Base-by-base conservation (phyloP, 2,888 invertebrate genomes). In the Lepidonotus clava region DNA sequence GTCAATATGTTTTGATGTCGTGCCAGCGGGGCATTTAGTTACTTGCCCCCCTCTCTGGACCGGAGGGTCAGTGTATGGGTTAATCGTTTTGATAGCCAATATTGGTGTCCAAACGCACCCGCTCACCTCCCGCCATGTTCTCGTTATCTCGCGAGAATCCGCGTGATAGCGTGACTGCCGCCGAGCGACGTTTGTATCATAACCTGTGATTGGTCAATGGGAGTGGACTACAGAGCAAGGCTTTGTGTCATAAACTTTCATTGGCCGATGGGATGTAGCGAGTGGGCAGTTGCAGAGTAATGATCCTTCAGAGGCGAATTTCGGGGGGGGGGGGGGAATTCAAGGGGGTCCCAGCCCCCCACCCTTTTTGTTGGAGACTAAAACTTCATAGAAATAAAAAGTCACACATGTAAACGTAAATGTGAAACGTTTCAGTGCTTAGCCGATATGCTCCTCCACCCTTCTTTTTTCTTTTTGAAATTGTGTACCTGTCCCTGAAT, bases 81-180 rank as follows among this genome's bases (percentile, higher is more conserved):
- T 80, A 80, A 80, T 80, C 46, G 80, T 80, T 80, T 80, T 80
- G 80, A 80, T 80, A 80, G 80, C 80, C 80, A 80, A 46, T 80
- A 80, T 80, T 51, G 51, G 80, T 46, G 80, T 51, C 71, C 71
- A 38, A 51, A 80, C 46, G 80, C 51, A 80, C 80, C 80, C 41
- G 80, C 14, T 46, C 41, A 80, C 80, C 80, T 66, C 80, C 46
- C 2, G 24, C 36, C 71, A 80, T 80, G 80, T 5, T 80, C 80
- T 46, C 80, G 46, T 80, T 80, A 80, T 80, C 80, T 46, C 41
- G 24, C 24, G 46, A 28, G 46, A 80, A 14, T 80, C 46, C 46
- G 8, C 51, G 46, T 18, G 56, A 11, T 18, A 8, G 18, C 8
- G 46, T 46, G 46, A 46, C 8, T 46, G 46, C 8, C 46, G 46